A percentile compares a stretch with the other conserved stretches of the same genome.
phyloP scores from a whole-genome alignment of 2,888 invertebrate species.

The Diaphora mendica region DNA sequence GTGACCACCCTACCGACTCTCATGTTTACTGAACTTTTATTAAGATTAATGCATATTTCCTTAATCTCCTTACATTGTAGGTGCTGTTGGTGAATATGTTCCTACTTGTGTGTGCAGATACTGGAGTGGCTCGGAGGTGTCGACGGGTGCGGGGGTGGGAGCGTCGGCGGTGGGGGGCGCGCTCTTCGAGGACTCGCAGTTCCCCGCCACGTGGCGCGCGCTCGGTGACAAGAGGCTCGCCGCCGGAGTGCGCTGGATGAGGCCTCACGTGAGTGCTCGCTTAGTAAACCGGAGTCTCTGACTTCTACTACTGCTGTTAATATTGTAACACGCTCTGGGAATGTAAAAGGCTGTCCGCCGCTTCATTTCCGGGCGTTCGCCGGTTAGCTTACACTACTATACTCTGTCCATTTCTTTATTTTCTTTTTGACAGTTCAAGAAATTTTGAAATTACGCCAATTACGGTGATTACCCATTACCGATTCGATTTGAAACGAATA shows the following conservation, averaged over 20 bases:
- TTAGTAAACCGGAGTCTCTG: background rate
- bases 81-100: background rate
- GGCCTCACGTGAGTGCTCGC: conserved; percentile 87
- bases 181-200: conserved; percentile 71
- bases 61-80: background rate
- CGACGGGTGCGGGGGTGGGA: conserved; percentile 79
- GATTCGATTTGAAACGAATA: too few species aligned
- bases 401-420: too few species aligned
- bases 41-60: background rate
- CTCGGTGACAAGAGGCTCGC: conserved; percentile 82
- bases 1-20: background rate
- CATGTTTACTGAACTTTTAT: background rate
- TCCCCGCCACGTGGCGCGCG: conserved; percentile 56
- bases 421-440: too few species aligned
- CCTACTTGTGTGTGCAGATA: conserved; percentile 44
- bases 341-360: too few species aligned
- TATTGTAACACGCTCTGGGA: too few species aligned
- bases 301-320: background rate
- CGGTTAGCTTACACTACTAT: background rate
- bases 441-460: too few species aligned
- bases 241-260: conserved; percentile 87
- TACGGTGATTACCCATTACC: too few species aligned
- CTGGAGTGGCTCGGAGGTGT: conserved; percentile 56
- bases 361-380: background rate
- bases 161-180: conserved; percentile 84